Conservation (phyloP, 2,888 invertebrate genomes). For the Gonocerus acuteangulatus region DNA sequence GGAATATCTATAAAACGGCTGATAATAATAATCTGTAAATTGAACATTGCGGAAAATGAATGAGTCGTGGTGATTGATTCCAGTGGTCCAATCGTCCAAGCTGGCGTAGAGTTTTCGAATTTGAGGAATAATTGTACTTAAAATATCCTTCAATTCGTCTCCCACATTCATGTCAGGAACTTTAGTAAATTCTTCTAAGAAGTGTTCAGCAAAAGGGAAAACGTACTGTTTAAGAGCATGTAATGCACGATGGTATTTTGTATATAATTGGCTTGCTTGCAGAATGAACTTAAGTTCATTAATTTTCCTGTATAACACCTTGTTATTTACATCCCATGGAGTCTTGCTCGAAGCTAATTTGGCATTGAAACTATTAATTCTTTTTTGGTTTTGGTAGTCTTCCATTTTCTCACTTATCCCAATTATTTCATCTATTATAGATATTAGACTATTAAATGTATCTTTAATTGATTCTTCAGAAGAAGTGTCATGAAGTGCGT, state of each 20-base stretch:
- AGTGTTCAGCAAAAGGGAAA: slow-evolving; percentile 6
- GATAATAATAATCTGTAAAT: background rate
- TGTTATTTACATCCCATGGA: too few relatives aligned
- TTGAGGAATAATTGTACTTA: background rate
- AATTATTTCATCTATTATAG: too few relatives aligned
- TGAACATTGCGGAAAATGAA: background rate
- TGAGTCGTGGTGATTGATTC: background rate
- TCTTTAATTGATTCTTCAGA: too few relatives aligned
- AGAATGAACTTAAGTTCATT: background rate
- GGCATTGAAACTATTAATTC: too few relatives aligned
- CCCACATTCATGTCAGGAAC: background rate
- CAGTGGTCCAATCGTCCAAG: background rate
- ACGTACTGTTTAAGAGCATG: slow-evolving; percentile 2
- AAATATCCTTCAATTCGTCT: background rate
- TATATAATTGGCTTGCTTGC: background rate
- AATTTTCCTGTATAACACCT: too few relatives aligned
- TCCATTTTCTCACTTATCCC: too few relatives aligned
- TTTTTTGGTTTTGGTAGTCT: too few relatives aligned
- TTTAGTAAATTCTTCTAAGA: background rate
- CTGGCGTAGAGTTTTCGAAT: too few relatives aligned
- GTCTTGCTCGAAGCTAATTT: too few relatives aligned
- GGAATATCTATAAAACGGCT: background rate
- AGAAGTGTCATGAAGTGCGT: too few relatives aligned
- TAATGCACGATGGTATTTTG: background rate
- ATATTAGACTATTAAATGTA: too few relatives aligned